phyloP scores from a whole-genome alignment of 2,113 vertebrate species.

The Carollia perspicillata region DNA sequence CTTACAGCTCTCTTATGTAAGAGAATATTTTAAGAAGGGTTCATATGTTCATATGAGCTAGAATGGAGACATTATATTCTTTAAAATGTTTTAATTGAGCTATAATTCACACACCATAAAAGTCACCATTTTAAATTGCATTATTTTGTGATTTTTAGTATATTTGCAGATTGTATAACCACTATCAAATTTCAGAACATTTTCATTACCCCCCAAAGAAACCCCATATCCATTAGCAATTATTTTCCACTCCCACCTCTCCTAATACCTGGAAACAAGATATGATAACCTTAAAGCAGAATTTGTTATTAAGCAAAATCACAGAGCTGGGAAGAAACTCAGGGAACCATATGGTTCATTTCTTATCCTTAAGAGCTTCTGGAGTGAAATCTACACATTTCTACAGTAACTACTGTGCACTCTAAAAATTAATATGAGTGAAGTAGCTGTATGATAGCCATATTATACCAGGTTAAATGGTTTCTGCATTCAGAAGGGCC shows the following conservation, averaged over 20 bases:
- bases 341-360: conserved; percentile 22
- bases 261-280: background rate
- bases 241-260: background rate
- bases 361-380: conserved; percentile 2
- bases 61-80: background rate
- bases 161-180: background rate
- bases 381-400: background rate
- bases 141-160: background rate
- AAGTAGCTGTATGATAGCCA: background rate
- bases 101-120: background rate
- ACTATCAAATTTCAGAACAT: conserved; percentile 40
- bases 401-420: background rate
- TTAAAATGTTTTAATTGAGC: background rate
- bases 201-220: background rate
- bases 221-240: background rate
- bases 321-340: background rate
- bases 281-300: background rate
- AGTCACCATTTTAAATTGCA: background rate
- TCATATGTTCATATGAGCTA: conserved; percentile 30
- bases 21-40: conserved; percentile 14
- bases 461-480: background rate
- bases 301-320: conserved; percentile 49
- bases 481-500: background rate
- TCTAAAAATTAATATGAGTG: conserved; percentile 4
- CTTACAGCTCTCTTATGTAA: background rate